A percentile compares a stretch with the other conserved stretches of the same genome.
Evolutionary conservation across 1,140 invertebrate species (phyloP).

Genomic region (Adelges cooleyi): DNA sequence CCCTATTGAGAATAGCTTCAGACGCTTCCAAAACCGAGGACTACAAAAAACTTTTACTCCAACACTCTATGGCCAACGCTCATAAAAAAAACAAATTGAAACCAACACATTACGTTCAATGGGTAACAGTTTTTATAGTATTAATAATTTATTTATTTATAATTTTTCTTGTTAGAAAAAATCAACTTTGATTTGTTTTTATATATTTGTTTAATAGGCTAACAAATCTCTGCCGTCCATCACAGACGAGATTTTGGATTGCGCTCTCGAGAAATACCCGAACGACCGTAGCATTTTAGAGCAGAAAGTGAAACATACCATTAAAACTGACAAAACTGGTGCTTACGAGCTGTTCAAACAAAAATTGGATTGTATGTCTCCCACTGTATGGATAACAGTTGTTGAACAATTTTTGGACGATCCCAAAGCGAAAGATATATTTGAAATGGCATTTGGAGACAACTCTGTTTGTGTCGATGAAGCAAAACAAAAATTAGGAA

Average conservation of each 20-base stretch:
- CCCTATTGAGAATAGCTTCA: not conserved
- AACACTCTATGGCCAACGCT: conserved; percentile 8
- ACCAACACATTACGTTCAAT: conserved; percentile 4
- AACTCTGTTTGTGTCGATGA: not conserved
- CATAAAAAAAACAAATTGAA: conserved; percentile 5
- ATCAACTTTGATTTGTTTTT: too few relatives aligned
- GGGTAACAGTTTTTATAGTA: not conserved
- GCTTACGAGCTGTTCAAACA: not conserved
- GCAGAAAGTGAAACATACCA: not conserved
- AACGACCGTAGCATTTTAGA: not conserved
- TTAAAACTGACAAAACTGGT: not conserved
- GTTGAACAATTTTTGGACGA: not conserved
- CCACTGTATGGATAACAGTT: not conserved
- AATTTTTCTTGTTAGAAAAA: not conserved
- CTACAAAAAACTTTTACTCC: conserved; percentile 4
- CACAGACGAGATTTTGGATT: not conserved
- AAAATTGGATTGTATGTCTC: not conserved
- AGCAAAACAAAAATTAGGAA: not conserved
- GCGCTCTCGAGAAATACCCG: not conserved
- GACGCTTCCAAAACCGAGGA: not conserved
- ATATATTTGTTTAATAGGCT: not conserved
- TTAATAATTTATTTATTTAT: not conserved
- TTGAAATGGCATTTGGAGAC: not conserved
- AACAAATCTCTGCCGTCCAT: not conserved
- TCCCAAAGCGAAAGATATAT: not conserved